phyloP scores from a whole-genome alignment of 2,113 vertebrate genomes.

The Grammatotria lemairii region DNA sequence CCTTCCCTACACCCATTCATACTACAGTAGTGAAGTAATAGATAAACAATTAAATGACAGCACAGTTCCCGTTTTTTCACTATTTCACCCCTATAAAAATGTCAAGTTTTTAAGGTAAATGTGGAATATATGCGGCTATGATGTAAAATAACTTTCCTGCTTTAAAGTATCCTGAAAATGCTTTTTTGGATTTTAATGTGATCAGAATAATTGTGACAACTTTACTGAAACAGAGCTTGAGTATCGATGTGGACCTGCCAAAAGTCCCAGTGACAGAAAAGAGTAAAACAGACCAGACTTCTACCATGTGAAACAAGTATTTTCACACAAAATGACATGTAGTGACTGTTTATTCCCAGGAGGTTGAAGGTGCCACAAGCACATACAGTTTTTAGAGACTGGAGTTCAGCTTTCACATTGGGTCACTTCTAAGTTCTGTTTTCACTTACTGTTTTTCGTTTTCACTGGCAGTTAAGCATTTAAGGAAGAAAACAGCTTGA shows the following conservation, averaged over 20 bases:
- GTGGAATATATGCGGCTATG: accelerated
- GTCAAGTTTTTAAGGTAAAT: not conserved
- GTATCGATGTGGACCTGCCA: not conserved
- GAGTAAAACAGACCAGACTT: not conserved
- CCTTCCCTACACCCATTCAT: not conserved
- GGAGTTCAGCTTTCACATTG: not conserved
- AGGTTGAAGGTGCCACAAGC: not conserved
- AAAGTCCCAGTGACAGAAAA: not conserved
- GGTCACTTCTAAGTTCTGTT: not conserved
- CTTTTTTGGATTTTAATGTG: not conserved
- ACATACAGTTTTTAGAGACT: not conserved
- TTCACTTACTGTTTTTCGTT: not conserved
- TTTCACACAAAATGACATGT: not conserved
- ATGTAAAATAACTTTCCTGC: not conserved
- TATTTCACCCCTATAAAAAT: not conserved
- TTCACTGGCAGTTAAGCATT: not conserved
- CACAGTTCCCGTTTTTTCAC: accelerated
- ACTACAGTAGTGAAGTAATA: not conserved
- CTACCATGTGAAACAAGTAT: not conserved
- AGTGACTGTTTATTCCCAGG: not conserved
- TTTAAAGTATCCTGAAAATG: not conserved
- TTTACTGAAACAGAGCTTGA: not conserved
- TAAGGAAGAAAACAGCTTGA: not conserved
- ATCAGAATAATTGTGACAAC: not conserved
- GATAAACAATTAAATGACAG: not conserved